Percentiles rank a stretch among this genome's conserved stretches.
These are phyloP conservation scores for Musca domestica DNA, from an alignment of 1,140 invertebrate species.

Conservation along the genomic window DNA sequence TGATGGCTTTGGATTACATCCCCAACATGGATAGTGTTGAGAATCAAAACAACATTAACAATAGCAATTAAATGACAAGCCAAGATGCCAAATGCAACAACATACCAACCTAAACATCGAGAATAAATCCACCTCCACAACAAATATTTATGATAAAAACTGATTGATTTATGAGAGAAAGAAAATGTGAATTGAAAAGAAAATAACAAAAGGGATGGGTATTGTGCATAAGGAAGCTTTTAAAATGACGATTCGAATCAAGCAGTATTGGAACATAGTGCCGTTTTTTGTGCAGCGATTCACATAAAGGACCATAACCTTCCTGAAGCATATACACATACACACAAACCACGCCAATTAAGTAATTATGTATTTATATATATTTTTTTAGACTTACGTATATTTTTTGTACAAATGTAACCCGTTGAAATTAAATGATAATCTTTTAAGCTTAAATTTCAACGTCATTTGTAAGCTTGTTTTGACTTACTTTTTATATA, in stretches of 20 bases:
- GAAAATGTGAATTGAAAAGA: conserved; percentile 9
- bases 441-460: conserved; percentile 3
- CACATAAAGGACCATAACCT: neutral
- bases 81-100: conserved; percentile 27
- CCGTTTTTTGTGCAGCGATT: neutral
- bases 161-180: conserved; percentile 3
- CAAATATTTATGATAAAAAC: conserved; percentile 16
- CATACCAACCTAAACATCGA: conserved; percentile 17
- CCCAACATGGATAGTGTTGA: conserved; percentile 73
- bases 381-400: conserved; percentile 8
- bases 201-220: conserved; percentile 1
- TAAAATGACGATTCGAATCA: conserved; percentile 9
- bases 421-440: neutral
- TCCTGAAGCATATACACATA: conserved; percentile 11
- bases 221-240: conserved; percentile 5
- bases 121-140: conserved; percentile 26
- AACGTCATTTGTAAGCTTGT: conserved; percentile 14
- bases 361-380: conserved; percentile 26
- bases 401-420: conserved; percentile 12
- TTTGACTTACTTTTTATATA: conserved; percentile 24
- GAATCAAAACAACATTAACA: conserved; percentile 46
- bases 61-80: conserved; percentile 30
- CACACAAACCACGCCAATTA: conserved; percentile 22
- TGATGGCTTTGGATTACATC: conserved; percentile 95
- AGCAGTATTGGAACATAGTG: neutral